phyloP scores from a whole-genome alignment of 2,113 vertebrate genomes.

The Upupa epops region DNA sequence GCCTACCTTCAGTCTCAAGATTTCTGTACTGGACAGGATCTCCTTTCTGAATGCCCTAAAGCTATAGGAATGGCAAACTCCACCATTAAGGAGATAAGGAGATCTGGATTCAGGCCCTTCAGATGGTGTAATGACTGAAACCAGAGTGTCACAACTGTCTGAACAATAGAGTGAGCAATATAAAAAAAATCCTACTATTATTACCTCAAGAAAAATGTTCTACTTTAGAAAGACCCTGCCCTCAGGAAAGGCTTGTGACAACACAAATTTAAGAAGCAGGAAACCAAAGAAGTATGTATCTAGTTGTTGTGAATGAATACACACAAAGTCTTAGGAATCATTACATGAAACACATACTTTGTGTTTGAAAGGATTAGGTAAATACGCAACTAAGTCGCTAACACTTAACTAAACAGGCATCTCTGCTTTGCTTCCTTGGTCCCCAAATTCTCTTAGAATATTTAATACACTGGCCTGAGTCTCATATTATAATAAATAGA shows the following conservation, averaged over 20 bases:
- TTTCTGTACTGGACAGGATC: background rate
- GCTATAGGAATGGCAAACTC: background rate
- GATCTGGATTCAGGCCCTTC: background rate
- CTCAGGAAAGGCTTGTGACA: background rate
- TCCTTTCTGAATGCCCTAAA: background rate
- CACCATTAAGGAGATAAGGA: background rate
- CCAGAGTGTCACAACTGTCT: background rate
- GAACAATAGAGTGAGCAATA: background rate
- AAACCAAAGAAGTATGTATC: background rate
- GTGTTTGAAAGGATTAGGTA: background rate
- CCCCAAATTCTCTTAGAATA: background rate
- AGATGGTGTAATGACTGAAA: background rate
- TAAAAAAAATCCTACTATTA: background rate
- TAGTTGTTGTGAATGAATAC: background rate
- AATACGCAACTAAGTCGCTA: background rate
- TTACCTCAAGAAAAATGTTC: background rate
- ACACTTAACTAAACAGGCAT: background rate
- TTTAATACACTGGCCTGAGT: background rate
- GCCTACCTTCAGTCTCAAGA: background rate
- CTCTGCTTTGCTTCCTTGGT: background rate
- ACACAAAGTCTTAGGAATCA: background rate
- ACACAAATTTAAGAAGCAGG: background rate
- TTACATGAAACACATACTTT: background rate
- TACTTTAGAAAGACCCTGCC: background rate
- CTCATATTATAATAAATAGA: background rate